Evolutionary conservation across 2,888 invertebrate species (phyloP).

Genomic region (Tetranychus piercei): DNA sequence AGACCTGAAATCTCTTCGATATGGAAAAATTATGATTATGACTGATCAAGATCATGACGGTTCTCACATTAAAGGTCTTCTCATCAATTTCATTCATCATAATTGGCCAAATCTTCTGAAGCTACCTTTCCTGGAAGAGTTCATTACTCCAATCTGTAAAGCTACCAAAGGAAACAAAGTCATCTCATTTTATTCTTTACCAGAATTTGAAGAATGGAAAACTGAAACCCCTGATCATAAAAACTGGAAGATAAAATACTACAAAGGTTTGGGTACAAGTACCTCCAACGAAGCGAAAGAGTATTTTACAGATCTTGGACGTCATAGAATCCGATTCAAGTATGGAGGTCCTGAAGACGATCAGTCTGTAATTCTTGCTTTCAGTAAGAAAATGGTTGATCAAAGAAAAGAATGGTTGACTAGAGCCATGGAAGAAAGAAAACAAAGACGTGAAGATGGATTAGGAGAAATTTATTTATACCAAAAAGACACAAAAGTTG

Average conservation of each 20-base stretch:
- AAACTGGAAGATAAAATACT: conserved; percentile 89
- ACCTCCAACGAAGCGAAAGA: conserved; percentile 95
- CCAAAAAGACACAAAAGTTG: conserved; percentile 60
- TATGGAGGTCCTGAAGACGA: conserved; percentile 76
- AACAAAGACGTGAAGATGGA: conserved; percentile 60
- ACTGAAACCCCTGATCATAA: conserved; percentile 66
- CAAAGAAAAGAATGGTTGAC: conserved; percentile 93
- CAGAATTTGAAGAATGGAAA: conserved; percentile 97
- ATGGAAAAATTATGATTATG: conserved; percentile 97
- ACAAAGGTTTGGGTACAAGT: conserved; percentile 99
- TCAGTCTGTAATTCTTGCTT: conserved; percentile 62
- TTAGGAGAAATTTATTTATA: conserved; percentile 75
- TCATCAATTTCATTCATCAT: conserved; percentile 95
- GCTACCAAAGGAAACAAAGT: conserved; percentile 57
- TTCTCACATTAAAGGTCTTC: conserved; percentile 91
- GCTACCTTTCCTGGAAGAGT: conserved; percentile 84
- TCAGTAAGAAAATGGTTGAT: conserved; percentile 82
- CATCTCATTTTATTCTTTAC: conserved; percentile 78
- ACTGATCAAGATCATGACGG: conserved; percentile 97
- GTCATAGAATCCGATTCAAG: conserved; percentile 73
- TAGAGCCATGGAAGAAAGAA: conserved; percentile 79
- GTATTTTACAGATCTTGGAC: conserved; percentile 84
- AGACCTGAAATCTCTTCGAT: conserved; percentile 72
- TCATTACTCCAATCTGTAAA: conserved; percentile 97
- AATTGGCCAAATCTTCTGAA: conserved; percentile 89